Base-by-base conservation (phyloP, 2,113 vertebrate genomes). In the Amphilophus citrinellus region DNA sequence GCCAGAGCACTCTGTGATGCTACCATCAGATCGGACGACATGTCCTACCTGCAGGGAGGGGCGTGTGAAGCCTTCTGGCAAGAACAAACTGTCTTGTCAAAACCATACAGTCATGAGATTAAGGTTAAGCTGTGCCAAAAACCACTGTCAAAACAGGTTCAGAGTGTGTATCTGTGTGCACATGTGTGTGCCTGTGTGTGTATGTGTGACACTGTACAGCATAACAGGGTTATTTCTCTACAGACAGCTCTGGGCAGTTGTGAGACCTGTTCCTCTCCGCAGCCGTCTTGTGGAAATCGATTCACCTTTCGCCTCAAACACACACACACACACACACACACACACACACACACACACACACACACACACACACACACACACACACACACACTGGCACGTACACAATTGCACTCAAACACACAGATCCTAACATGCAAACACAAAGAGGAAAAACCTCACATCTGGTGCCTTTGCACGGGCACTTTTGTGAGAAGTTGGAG, bases 101-200 rank as follows among this genome's bases (percentile, higher is more conserved):
- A 86, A 66, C n/a, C 6, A n/a, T 84, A 63, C 87, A 88, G 83
- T 92, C 83, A 88, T 61, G 86, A 90, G 91, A 92, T 92, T 92
- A 92, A 90, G 88, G 92, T 92, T 92, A 91, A 92, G 77, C 86
- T 89, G 86, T 87, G 88, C 89, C 90, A 91, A 85, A 93, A 91
- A 89, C 30, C 60, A 85, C 90, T 91, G 90, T 92, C 92, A 88
- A 85, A 93, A 86, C 91, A 90, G 81, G 80, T 89, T 93, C 84
- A 76, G 75, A 61, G 60, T 9, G n/a, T 61, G 85, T 14, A 1
- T 60, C 8, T 59, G 20, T 35, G 30, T 61, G 88, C 77, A 76
- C 85, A 17, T 53, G 66, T 20, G 65, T 71, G 10, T 71, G 42
- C 39, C 80, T 84, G 79, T 53, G 79, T 53, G 79, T 65, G 35